Evolutionary conservation across 1,140 invertebrate genomes (phyloP), one percentile per base, ranked within the genome.

Genomic region (Camponotus vicinus): DNA sequence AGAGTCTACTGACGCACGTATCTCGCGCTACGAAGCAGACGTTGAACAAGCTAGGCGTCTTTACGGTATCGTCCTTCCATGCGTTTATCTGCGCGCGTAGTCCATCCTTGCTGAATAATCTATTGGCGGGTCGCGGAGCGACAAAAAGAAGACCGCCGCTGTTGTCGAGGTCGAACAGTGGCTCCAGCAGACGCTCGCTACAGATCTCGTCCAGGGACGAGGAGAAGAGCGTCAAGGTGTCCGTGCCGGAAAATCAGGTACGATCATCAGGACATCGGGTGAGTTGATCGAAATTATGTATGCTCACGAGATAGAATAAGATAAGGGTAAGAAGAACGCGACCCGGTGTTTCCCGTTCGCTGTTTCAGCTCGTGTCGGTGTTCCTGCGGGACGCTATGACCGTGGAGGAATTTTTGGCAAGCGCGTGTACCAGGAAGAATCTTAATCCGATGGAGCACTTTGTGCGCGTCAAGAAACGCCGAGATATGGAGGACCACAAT

Each of bases 1-100:
- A 99, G 98, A 99, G 98, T 90, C 96, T 99, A 90, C 96, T 99
- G 88, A 98, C 98, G 52, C 98, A 99, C 96, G 98, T 99, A 66
- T 99, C 98, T 32, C 97, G 98, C 91, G 97, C 98, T 88, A 99
- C 98, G 73, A 99, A 99, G 96, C 97, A 97, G 89, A 99, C 98
- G 40, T 95, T 99, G 89, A 99, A 99, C 95, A 98, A 98, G 92
- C 96, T 99, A 90, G 99, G 99, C 66, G 98, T 99, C 71, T 99
- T 99, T 96, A 99, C 98, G 27, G 99, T 99, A 63, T 99, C 98
- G 59, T 99, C 98, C 67, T 99, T 99, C 96, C 99, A 99, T 94
- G 99, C 99, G 86, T 99, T 99, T 95, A 99, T 99, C 83, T 99
- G 98, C 94, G 98, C 99, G 40, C 96, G 99, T 73, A 98, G 98